phyloP scores from a whole-genome alignment of 1,140 invertebrate species.

The Palaemon carinicauda region DNA sequence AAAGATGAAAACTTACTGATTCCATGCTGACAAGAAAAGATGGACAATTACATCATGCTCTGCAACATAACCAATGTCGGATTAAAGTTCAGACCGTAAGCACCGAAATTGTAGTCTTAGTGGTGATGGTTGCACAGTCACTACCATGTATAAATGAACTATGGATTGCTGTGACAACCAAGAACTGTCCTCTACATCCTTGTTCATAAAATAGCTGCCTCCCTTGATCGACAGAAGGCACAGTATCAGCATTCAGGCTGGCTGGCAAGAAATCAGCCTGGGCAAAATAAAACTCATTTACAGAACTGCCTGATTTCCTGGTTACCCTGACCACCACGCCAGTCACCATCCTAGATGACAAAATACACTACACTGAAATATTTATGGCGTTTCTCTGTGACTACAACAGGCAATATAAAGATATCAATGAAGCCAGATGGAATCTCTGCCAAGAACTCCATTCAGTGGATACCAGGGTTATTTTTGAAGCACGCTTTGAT shows the following conservation, averaged over 20 bases:
- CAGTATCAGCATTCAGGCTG: not conserved
- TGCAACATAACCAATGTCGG: not conserved
- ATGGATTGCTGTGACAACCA: not conserved
- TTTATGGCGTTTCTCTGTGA: not conserved
- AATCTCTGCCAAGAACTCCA: not conserved
- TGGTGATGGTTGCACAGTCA: not conserved
- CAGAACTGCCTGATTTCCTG: not conserved
- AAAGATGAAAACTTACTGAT: not conserved
- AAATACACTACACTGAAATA: too few species aligned
- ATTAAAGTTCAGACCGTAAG: not conserved
- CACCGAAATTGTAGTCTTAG: not conserved
- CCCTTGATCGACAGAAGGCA: not conserved
- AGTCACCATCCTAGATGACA: not conserved
- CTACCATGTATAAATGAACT: not conserved
- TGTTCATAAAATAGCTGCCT: too few species aligned
- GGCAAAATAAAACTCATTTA: not conserved
- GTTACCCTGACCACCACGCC: not conserved
- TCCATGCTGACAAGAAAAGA: slow-evolving; percentile 13
- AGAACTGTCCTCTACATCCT: slow-evolving; percentile 4
- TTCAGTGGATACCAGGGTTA: not conserved
- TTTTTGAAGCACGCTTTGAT: not conserved
- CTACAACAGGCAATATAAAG: not conserved
- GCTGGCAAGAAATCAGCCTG: not conserved
- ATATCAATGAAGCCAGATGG: not conserved
- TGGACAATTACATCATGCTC: not conserved